Evolutionary conservation across 1,140 invertebrate genomes (phyloP).

Genomic region (Rhopalosiphum maidis): DNA sequence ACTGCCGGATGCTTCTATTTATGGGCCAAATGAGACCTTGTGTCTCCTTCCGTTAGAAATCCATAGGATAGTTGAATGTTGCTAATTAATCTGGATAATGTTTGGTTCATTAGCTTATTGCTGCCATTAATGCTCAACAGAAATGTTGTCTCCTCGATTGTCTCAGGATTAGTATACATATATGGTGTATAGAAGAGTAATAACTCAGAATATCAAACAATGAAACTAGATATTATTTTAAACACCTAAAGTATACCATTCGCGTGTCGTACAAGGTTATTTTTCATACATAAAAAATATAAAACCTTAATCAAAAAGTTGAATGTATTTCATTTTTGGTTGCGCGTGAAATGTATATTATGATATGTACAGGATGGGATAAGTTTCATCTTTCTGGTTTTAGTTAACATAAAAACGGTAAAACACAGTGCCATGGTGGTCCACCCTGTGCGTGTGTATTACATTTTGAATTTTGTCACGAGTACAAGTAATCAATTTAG

Average conservation of each 20-base stretch:
- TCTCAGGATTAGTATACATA: neutral
- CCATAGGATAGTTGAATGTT: neutral
- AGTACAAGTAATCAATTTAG: neutral
- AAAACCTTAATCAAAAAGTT: constrained; percentile 3
- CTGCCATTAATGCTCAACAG: neutral
- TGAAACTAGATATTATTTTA: neutral
- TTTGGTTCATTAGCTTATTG: too few species aligned
- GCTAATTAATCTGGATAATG: neutral
- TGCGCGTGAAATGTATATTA: neutral
- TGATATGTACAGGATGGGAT: neutral
- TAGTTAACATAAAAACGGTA: neutral
- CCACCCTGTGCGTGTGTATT: too few species aligned
- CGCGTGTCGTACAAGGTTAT: neutral
- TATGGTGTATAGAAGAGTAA: neutral
- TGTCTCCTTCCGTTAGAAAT: too few species aligned
- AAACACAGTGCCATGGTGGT: neutral
- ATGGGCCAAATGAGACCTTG: too few species aligned
- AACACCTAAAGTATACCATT: neutral
- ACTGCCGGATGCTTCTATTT: too few species aligned
- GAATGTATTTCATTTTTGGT: neutral
- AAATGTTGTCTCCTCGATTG: neutral
- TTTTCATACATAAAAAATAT: neutral
- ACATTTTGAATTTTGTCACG: neutral
- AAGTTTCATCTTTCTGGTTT: neutral
- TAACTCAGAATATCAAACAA: neutral